Evolutionary conservation across 2,888 invertebrate genomes (phyloP), one percentile per base, ranked within the genome.

Genomic region (Chloroclysta siterata): DNA sequence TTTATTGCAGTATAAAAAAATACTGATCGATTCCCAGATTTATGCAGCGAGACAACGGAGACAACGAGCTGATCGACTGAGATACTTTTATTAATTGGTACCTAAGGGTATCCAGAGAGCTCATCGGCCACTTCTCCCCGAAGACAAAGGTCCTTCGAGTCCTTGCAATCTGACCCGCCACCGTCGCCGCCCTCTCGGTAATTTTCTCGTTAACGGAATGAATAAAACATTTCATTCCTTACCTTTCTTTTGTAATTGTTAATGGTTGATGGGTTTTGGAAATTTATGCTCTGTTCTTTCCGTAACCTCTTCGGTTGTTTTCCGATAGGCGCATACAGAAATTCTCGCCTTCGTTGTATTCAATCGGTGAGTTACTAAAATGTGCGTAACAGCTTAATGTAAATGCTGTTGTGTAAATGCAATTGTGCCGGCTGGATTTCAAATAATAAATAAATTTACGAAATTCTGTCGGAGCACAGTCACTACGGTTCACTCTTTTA

Each of bases 151-250:
- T 87, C 83, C 84, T 79, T 79, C 76, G 83, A 83, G 87, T 87
- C 87, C 87, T 84, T 89, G 91, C 91, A 91, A 91, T 91, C 87
- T 87, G 90, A 92, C 91, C 90, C 84, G 77, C 90, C 84, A 77
- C 76, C 78, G 75, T 79, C 83, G 82, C 83, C 87, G 83, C 87
- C 87, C 90, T 87, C 89, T 87, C 88, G 85, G 91, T 90, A 90
- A 93, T 92, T 91, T 90, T 87, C 91, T 91, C 90, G 91, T 91
- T 92, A 93, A 89, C 88, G 86, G 85, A 87, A 92, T 91, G 92
- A 93, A 92, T 93, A 92, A 93, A 93, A 92, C 91, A 92, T 92
- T 92, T 90, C 85, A 91, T 91, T 90, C 88, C 89, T 89, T 89
- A 88, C 88, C 88, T 89, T 90, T 90, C 89, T 90, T 91, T 90